These are phyloP conservation scores for Ammodramus savannarum DNA, from an alignment of 2,113 vertebrate genomes.

Conservation along the genomic window DNA sequence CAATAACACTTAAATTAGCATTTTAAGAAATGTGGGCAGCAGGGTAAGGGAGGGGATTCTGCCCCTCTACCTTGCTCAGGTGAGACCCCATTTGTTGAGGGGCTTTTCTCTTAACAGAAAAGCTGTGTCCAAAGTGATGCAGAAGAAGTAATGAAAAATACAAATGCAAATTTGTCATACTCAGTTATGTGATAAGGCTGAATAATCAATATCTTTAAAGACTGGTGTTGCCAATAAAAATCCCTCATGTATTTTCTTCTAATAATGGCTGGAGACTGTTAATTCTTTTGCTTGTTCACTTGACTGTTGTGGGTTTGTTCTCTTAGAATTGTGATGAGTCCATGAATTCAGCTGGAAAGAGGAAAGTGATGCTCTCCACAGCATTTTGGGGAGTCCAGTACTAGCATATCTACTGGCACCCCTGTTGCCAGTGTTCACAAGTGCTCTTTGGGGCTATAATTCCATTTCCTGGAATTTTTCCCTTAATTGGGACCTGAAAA, in stretches of 20 bases:
- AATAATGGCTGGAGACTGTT: neutral
- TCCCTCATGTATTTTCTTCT: neutral
- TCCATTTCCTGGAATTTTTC: neutral
- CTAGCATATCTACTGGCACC: too few species aligned
- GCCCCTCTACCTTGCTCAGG: neutral
- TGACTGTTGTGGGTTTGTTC: neutral
- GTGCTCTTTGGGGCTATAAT: neutral
- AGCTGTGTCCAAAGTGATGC: neutral
- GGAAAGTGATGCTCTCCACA: neutral
- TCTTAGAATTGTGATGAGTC: neutral
- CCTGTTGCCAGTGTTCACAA: fast-evolving
- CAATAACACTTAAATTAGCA: neutral
- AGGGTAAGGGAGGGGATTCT: neutral
- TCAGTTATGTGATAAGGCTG: neutral
- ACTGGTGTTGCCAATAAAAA: neutral
- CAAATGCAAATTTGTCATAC: neutral
- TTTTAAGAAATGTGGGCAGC: neutral
- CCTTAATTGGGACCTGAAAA: neutral
- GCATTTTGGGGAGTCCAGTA: neutral
- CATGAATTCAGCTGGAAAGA: neutral
- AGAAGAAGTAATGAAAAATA: neutral
- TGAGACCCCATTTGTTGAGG: neutral
- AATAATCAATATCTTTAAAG: neutral
- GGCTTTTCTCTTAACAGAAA: neutral
- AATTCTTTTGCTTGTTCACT: neutral